Conservation (phyloP, 2,888 invertebrate genomes). For the Pterostichus madidus region DNA sequence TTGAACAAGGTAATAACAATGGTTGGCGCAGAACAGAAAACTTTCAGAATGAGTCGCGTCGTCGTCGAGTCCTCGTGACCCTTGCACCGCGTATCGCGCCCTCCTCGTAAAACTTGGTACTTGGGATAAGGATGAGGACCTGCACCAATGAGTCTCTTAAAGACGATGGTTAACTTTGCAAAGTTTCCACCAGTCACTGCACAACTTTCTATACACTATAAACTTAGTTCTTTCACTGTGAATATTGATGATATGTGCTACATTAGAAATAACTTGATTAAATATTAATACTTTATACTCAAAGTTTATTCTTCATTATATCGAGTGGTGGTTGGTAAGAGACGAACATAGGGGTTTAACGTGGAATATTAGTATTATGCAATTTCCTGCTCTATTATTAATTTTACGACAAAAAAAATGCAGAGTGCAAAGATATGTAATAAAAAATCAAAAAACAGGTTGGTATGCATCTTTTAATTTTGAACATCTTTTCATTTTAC, state of each 20-base stretch:
- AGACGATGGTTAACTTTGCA: constrained; percentile 6
- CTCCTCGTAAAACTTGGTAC: constrained; percentile 36
- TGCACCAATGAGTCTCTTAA: constrained; percentile 17
- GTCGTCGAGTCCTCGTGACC: background rate
- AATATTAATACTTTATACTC: no score
- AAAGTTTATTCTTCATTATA: no score
- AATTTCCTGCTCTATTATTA: no score
- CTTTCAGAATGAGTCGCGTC: background rate
- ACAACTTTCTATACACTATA: background rate
- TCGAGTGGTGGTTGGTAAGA: no score
- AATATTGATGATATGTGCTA: background rate
- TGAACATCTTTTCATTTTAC: no score
- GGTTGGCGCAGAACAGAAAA: constrained; percentile 1
- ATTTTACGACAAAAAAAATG: no score
- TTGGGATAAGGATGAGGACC: constrained; percentile 6
- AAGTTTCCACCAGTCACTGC: background rate
- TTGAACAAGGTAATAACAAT: constrained; percentile 48
- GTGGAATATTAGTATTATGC: no score
- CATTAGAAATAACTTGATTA: background rate
- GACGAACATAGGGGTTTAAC: no score
- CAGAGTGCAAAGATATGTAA: no score
- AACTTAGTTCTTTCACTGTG: background rate
- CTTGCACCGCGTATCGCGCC: background rate
- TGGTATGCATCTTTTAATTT: no score
- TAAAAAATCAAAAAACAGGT: no score